Base-by-base conservation (phyloP, 2,888 invertebrate species). In the Drosophila anceps region DNA sequence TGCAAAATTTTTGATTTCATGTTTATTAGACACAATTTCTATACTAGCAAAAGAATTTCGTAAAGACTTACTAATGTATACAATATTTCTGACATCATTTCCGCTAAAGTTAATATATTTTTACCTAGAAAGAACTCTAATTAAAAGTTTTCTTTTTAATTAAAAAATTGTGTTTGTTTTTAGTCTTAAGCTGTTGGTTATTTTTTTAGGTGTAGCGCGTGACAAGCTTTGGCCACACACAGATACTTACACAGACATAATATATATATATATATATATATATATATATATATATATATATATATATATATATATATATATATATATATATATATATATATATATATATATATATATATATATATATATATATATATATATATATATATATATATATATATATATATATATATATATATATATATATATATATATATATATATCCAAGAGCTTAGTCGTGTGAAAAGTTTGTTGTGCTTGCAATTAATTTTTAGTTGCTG, bases 401-500 rank as follows among this genome's bases (percentile, higher is more conserved):
- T 41, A 20, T 18, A n/a, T 37, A 7, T 39, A 9, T 27, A n/a
- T 29, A n/a, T 5, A 2, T 20, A 13, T 13, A 1, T 29, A 18
- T 29, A n/a, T 5, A 2, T 20, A 13, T 13, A 1, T 29, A 18
- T 29, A 13, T 41, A 20, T 18, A n/a, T 37, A 7, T 39, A 9
- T 27, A n/a, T 29, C 31, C 48, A 12, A 53, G 1, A 44, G 44
- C n/a, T 58, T 35, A 24, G 24, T 33, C 33, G 44, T 44, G n/a
- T 44, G 33, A 10, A 58, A 58, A 58, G 58, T 58, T 58, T 48
- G 20, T 37, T 48, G 18, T 37, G 37, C 29, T 37, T 48, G 33
- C 57, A 69, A 68, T 69, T 57, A 67, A 67, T 31, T 41, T 67
- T 68, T 55, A 39, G 69, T 37, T 60, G 68, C 24, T 53, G 31